These are phyloP conservation scores for Pipistrellus kuhlii DNA, from an alignment of 2,797 vertebrate genomes.

Conservation along the genomic window DNA sequence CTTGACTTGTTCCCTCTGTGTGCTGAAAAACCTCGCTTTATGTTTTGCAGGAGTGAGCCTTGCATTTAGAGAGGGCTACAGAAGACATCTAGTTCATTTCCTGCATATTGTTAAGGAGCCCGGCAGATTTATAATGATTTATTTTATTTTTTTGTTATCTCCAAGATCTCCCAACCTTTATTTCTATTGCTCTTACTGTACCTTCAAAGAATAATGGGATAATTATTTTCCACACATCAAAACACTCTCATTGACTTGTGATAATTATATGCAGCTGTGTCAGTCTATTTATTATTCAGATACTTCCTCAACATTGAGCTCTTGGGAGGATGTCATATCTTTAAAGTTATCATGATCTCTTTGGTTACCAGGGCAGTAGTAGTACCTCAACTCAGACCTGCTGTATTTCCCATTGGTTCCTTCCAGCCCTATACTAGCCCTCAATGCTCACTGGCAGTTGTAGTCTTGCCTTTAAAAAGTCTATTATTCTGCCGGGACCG, in stretches of 20 bases:
- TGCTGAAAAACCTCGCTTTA: not conserved
- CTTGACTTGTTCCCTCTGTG: not conserved
- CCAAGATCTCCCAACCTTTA: not conserved
- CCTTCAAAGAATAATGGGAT: constrained; percentile 16
- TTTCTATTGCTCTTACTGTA: not conserved
- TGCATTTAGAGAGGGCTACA: not conserved
- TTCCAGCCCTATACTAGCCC: not conserved
- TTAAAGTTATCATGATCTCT: not conserved
- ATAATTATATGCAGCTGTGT: not conserved
- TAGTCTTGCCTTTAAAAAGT: not conserved
- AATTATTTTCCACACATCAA: constrained; percentile 7
- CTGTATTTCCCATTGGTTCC: not conserved
- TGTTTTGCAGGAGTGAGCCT: not conserved
- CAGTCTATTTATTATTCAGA: not conserved
- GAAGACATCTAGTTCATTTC: not conserved
- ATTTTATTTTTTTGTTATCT: not conserved
- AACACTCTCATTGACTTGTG: not conserved
- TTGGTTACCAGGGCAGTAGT: not conserved
- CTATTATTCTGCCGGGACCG: too few species aligned
- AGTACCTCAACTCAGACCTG: not conserved
- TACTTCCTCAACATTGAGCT: not conserved
- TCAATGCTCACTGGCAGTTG: not conserved
- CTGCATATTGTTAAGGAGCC: not conserved
- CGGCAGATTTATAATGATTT: not conserved
- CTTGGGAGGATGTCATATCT: not conserved